Conservation (phyloP, 2,888 invertebrate species). For the Acronicta leporina region DNA sequence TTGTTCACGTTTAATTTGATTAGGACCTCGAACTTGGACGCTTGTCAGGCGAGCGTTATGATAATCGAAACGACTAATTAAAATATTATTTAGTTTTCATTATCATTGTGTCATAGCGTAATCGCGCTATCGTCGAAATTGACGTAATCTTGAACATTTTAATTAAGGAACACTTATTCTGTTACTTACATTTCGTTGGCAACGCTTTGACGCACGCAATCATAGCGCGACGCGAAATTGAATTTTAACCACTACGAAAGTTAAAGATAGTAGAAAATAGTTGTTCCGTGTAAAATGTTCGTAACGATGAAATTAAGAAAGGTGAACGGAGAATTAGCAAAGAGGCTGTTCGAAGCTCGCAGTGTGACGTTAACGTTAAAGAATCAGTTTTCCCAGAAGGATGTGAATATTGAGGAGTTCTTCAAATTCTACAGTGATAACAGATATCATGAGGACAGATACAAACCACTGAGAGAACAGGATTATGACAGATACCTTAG, state of each 20-base stretch:
- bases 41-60: not conserved
- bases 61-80: slow-evolving; percentile 9
- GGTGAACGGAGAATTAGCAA: slow-evolving; percentile 56
- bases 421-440: slow-evolving; percentile 77
- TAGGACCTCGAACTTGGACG: slow-evolving; percentile 18
- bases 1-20: slow-evolving; percentile 8
- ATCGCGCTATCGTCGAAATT: slow-evolving; percentile 36
- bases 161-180: slow-evolving; percentile 36
- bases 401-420: slow-evolving; percentile 64
- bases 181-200: slow-evolving; percentile 27
- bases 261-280: no score
- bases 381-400: slow-evolving; percentile 60
- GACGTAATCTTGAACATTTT: slow-evolving; percentile 42
- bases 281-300: slow-evolving; percentile 50
- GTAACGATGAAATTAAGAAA: slow-evolving; percentile 55
- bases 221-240: not conserved
- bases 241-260: not conserved
- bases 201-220: slow-evolving; percentile 8
- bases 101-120: slow-evolving; percentile 44
- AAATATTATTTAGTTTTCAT: slow-evolving; percentile 8
- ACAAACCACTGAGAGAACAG: slow-evolving; percentile 66
- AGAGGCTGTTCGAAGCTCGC: slow-evolving; percentile 61
- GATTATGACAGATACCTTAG: slow-evolving; percentile 81
- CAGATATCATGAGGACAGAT: slow-evolving; percentile 59
- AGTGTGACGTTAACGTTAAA: slow-evolving; percentile 53